phyloP scores from a whole-genome alignment of 2,888 invertebrate species.

The Beris morrisii region DNA sequence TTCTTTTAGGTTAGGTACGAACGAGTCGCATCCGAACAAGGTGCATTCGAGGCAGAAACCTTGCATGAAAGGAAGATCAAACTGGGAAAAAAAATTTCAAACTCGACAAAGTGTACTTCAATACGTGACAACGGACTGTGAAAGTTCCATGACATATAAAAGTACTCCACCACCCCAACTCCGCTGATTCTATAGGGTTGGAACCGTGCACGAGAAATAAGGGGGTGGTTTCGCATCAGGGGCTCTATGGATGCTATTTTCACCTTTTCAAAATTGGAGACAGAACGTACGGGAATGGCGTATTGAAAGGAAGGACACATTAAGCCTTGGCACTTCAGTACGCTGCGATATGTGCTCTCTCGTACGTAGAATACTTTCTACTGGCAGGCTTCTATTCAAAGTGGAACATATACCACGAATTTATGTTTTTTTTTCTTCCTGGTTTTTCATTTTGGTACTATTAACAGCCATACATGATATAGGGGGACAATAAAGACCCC shows the following conservation, averaged over 20 bases:
- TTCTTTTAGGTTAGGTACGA: constrained; percentile 26
- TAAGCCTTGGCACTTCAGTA: constrained; percentile 9
- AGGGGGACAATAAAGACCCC: too few species aligned
- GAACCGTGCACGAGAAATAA: neutral
- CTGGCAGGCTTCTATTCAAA: too few species aligned
- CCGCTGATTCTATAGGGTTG: constrained; percentile 4
- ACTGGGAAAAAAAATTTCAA: neutral
- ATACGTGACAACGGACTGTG: constrained; percentile 25
- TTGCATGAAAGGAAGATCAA: neutral
- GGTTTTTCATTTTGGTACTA: too few species aligned
- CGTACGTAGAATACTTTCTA: too few species aligned
- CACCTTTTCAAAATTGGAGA: constrained; percentile 1
- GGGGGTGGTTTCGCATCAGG: neutral
- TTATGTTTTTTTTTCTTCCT: too few species aligned
- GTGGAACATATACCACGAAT: too few species aligned
- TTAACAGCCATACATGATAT: too few species aligned
- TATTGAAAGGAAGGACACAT: constrained; percentile 16
- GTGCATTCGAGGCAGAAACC: neutral
- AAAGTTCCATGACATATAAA: constrained; percentile 33
- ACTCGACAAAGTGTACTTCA: constrained; percentile 13
- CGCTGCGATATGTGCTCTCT: too few species aligned
- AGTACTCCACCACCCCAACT: constrained; percentile 12
- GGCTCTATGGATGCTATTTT: neutral
- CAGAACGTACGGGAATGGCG: constrained; percentile 1
- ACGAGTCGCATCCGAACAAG: neutral